phyloP scores from a whole-genome alignment of 2,797 vertebrate genomes.

The Benthosema pterotum region DNA sequence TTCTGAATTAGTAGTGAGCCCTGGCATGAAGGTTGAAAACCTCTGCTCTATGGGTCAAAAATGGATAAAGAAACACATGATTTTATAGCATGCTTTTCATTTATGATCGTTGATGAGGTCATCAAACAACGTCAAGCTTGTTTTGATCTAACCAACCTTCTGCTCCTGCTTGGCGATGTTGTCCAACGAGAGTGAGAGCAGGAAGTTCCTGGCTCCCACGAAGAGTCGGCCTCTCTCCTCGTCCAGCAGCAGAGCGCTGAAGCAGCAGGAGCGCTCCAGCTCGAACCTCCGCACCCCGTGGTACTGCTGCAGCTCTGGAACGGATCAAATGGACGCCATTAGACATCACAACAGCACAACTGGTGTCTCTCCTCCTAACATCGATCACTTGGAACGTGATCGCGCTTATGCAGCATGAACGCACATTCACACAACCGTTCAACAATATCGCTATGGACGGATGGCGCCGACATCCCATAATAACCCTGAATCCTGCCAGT shows the following conservation, averaged over 20 bases:
- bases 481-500: not conserved
- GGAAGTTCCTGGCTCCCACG: conserved; percentile 90
- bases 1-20: too few relatives aligned
- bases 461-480: not conserved
- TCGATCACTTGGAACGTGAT: too few relatives aligned
- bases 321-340: too few relatives aligned
- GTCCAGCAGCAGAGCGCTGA: conserved; percentile 88
- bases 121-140: not conserved
- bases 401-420: too few relatives aligned
- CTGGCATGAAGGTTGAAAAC: too few relatives aligned
- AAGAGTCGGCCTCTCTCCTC: conserved; percentile 94
- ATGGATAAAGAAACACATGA: too few relatives aligned
- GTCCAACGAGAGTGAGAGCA: conserved; percentile 91
- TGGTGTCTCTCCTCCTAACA: too few relatives aligned
- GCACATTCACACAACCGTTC: not conserved
- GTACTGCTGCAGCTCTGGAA: conserved; percentile 87
- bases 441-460: not conserved
- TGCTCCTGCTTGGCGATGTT: conserved; percentile 91
- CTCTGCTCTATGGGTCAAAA: too few relatives aligned
- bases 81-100: too few relatives aligned
- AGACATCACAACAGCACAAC: too few relatives aligned
- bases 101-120: too few relatives aligned
- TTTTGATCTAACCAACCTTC: conserved; percentile 78
- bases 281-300: conserved; percentile 86
- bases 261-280: conserved; percentile 92